Conservation (phyloP, 2,888 invertebrate genomes). For the Lissocephala sabroskyi region DNA sequence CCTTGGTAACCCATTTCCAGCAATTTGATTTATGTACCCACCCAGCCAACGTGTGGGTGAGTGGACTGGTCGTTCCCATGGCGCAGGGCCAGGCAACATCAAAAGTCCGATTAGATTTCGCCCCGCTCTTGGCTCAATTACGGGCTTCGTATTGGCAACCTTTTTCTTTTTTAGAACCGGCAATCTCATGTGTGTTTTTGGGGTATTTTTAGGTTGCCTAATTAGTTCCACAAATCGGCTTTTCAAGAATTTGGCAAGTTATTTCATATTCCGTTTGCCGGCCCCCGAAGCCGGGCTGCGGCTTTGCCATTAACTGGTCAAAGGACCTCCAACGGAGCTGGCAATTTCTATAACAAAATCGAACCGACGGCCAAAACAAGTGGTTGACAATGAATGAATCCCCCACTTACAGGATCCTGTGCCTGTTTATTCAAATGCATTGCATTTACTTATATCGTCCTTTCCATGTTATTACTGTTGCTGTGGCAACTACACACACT, state of each 20-base stretch:
- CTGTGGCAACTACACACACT: neutral
- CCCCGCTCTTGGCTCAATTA: slow-evolving; percentile 37
- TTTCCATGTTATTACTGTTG: slow-evolving; percentile 9
- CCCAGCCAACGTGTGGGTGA: slow-evolving; percentile 40
- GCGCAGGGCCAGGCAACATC: slow-evolving; percentile 23
- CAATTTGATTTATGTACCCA: slow-evolving; percentile 61
- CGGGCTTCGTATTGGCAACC: slow-evolving; percentile 14
- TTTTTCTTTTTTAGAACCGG: neutral
- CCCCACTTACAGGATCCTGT: slow-evolving; percentile 22
- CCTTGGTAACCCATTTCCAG: slow-evolving; percentile 57
- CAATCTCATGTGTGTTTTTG: too few relatives aligned
- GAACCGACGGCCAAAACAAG: slow-evolving; percentile 48
- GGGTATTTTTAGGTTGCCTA: too few relatives aligned
- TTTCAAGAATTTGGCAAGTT: too few relatives aligned
- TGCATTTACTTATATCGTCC: slow-evolving; percentile 39
- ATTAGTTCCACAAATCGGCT: too few relatives aligned
- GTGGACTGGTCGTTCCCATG: slow-evolving; percentile 2
- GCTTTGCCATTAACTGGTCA: too few relatives aligned
- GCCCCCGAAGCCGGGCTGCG: too few relatives aligned
- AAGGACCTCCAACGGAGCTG: too few relatives aligned
- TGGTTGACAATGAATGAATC: slow-evolving; percentile 39
- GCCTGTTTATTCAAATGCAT: slow-evolving; percentile 62
- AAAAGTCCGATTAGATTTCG: slow-evolving; percentile 37
- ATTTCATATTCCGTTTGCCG: too few relatives aligned
- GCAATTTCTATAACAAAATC: too few relatives aligned